phyloP scores from a whole-genome alignment of 2,888 invertebrate genomes.

The Tetropium fuscum region DNA sequence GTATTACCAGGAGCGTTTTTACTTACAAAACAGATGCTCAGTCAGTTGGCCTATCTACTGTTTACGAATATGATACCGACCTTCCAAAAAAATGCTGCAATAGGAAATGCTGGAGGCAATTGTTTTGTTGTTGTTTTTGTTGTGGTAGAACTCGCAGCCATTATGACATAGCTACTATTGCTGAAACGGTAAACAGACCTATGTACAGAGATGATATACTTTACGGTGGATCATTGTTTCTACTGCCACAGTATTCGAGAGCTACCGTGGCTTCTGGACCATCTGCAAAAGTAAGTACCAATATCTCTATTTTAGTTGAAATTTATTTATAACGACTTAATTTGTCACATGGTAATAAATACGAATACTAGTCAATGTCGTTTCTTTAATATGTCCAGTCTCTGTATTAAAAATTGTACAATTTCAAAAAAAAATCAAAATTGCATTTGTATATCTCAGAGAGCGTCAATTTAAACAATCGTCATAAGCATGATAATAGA shows the following conservation, averaged over 20 bases:
- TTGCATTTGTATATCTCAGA: too few species aligned
- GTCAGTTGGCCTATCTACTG: conserved; percentile 34
- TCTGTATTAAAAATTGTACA: too few species aligned
- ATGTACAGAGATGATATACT: conserved; percentile 80
- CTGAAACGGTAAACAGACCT: conserved; percentile 61
- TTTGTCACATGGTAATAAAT: too few species aligned
- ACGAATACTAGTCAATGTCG: too few species aligned
- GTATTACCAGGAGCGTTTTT: conserved; percentile 11
- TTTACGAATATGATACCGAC: conserved; percentile 40
- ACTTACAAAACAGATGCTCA: neutral
- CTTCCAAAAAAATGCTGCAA: neutral
- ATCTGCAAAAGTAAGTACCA: conserved; percentile 28
- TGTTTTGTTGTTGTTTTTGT: conserved; percentile 34
- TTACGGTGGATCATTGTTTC: conserved; percentile 66
- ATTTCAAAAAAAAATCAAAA: too few species aligned
- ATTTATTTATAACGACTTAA: too few species aligned
- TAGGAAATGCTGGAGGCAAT: conserved; percentile 14
- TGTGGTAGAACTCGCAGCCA: too few species aligned
- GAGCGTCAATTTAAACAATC: too few species aligned
- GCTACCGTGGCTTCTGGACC: conserved; percentile 4
- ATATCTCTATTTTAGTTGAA: too few species aligned
- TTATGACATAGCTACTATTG: neutral
- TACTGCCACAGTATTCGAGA: conserved; percentile 38
- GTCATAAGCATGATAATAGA: too few species aligned
- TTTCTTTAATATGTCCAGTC: too few species aligned